Evolutionary conservation across 1,140 invertebrate genomes (phyloP).

Genomic region (Heterodera schachtii): DNA sequence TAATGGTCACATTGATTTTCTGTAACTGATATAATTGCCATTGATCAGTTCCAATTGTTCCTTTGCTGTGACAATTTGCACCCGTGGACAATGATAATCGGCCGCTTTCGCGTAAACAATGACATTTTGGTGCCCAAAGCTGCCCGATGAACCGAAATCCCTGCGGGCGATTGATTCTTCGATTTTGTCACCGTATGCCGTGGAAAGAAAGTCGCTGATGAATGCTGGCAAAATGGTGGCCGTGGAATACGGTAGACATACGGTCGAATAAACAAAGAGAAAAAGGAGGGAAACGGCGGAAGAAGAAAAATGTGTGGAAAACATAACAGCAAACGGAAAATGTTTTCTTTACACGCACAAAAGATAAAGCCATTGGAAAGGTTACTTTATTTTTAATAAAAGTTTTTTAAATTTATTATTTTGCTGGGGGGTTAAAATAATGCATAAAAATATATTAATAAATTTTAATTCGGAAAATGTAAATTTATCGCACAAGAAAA

Average conservation of each 20-base stretch:
- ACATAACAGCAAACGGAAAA: too few relatives aligned
- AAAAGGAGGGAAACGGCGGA: neutral
- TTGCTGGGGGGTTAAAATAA: too few relatives aligned
- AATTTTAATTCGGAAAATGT: too few relatives aligned
- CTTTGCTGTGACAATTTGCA: conserved; percentile 3
- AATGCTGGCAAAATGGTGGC: conserved; percentile 23
- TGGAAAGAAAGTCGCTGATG: conserved; percentile 16
- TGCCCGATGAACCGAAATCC: conserved; percentile 23
- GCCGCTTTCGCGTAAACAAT: neutral
- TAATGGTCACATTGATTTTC: neutral
- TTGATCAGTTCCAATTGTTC: conserved; percentile 22
- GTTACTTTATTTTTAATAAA: too few relatives aligned
- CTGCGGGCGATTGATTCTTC: conserved; percentile 27
- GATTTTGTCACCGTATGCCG: conserved; percentile 10
- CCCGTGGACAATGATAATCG: neutral
- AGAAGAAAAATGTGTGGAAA: too few relatives aligned
- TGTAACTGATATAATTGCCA: conserved; percentile 12
- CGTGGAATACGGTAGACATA: neutral
- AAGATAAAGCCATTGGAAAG: too few relatives aligned
- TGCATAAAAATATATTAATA: too few relatives aligned
- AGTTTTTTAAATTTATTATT: too few relatives aligned
- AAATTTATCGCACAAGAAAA: too few relatives aligned
- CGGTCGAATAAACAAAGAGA: neutral
- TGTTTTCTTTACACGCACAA: too few relatives aligned
- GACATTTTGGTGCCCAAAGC: conserved; percentile 13